Base-by-base conservation (phyloP, 2,888 invertebrate species). In the Leptopilina drosophilae region DNA sequence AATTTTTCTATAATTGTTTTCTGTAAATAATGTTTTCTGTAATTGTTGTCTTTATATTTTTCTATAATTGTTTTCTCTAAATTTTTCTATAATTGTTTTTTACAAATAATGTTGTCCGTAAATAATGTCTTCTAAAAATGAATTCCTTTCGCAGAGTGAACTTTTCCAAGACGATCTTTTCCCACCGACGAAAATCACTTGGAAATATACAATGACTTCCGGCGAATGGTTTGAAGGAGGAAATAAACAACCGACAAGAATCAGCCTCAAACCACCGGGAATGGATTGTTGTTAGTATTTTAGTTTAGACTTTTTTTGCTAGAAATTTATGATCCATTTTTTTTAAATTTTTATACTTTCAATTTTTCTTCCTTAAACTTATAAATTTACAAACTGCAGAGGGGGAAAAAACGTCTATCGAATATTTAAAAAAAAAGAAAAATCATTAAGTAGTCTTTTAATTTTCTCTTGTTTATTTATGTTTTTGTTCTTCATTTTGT, bases 131-230 rank as follows among this genome's bases (percentile, higher is more conserved):
- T 33, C 2, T 33, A 33, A 2, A 33, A 33, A 33, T 33, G 3
- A 33, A 33, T 33, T 33, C 33, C 6, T 79, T 79, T 89, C 91
- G 5, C 92, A 98, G 98, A 97, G 95, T 88, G 98, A 98, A 90
- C 93, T 97, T 83, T 99, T 99, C 94, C 99, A 99, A 95, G 98
- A 99, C 92, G 99, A 99, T 93, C 93, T 99, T 81, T 99, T 98
- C 92, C 99, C 98, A 14, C 96, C 97, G 26, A 98, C 98, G 2
- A 94, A 95, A 89, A 96, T 97, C 80, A 96, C 96, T 85, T 98
- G 98, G 98, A 93, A 94, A 89, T 94, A 98, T 67, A 94, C 95
- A 80, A 93, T 96, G 92, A 93, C 94, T 3, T 95, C 95, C 56
- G 90, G 92, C 0, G 96, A 96, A 86, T 99, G 99, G 99, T 95